Base-by-base conservation (phyloP, 2,113 vertebrate genomes). In the Copsychus sechellarum region DNA sequence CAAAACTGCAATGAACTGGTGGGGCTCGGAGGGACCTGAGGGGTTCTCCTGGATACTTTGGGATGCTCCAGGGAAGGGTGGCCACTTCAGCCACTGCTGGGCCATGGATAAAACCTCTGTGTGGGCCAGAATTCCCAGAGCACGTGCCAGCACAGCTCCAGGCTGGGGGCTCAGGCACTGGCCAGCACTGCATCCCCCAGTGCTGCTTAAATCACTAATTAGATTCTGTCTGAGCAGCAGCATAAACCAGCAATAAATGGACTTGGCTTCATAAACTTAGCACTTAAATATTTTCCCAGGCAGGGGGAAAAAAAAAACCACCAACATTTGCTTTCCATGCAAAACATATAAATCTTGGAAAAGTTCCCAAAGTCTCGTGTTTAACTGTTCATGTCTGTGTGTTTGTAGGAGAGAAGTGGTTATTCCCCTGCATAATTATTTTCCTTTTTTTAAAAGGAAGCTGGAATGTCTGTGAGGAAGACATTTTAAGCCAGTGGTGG, bases 261-360 rank as follows among this genome's bases (percentile, higher is more conserved):
- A 67, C 65, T 97, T 91, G 92, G 93, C 95, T 94, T 88, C 92
- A 34, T 90, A 87, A 88, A 89, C 81, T 57, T 61, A 74, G 34
- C 10, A 1, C 93, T 97, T 93, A 42, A 93, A 90, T 97, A 92
- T 97, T 97, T 97, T 97, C 95, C 91, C 79, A 93, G 65, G 81
- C 87, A 92, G 53, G 76, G 22, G 5, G 9, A 57, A 88, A 71
- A 36, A 71, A 25, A 40, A 42, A 42, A 70, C 31, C 57, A 51
- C 42, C 58, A 81, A 70, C 95, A 92, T 96, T 96, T 96, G 95
- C 90, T 97, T 94, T 95, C 91, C 91, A 76, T 96, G 95, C 92
- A 96, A 96, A 96, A 95, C 92, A 92, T 65, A 70, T 72, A 93
- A 95, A 97, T 93, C 96, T 96, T 96, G 95, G 96, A 92, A 54